Evolutionary conservation across 2,797 vertebrate species (phyloP), one percentile per base, ranked within the genome.

Genomic region (Odontamblyopus rebecca): DNA sequence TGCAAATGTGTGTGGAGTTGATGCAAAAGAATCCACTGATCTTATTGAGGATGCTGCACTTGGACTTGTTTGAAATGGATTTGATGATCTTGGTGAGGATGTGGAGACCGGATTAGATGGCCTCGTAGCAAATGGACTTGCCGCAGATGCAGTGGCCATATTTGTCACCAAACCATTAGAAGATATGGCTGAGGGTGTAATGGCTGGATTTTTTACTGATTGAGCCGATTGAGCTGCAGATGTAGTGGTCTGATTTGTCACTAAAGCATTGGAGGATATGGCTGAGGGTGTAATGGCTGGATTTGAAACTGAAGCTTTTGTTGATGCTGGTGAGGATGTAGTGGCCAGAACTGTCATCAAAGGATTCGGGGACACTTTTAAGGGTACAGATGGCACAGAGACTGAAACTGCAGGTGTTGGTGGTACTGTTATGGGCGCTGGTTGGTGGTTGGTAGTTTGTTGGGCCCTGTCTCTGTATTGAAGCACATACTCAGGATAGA

Each of bases 401-500:
- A 6, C 11, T n/a, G 61, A 11, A 19, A 23, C 35, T 41, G 35
- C 12, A 44, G 61, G 18, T 35, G 61, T 44, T n/a, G 35, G 32
- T 61, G 6, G 9, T 19, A 5, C 41, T 44, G n/a, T 2, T 63
- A 13, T 2, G 9, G 38, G 1, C 0, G n/a, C 5, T 63, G 35
- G 35, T 63, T 23, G 61, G 11, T 23, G 1, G 61, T 23, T 13
- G 61, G 35, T 63, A 15, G 5, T 26, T 41, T 9, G 61, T 62
- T 44, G 32, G 32, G 76, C 1, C 23, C 15, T 72, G 76, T 1
- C 6, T 70, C 29, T 71, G 78, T 95, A 95, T 60, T 86, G 72
- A 1, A 95, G 81, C 35, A 95, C 68, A 70, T 91, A 95, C 82
- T 94, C 93, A 0, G 94, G 94, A 78, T 95, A 95, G 65, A 94